Evolutionary conservation across 2,888 invertebrate genomes (phyloP).

Genomic region (Tuberolachnus salignus): DNA sequence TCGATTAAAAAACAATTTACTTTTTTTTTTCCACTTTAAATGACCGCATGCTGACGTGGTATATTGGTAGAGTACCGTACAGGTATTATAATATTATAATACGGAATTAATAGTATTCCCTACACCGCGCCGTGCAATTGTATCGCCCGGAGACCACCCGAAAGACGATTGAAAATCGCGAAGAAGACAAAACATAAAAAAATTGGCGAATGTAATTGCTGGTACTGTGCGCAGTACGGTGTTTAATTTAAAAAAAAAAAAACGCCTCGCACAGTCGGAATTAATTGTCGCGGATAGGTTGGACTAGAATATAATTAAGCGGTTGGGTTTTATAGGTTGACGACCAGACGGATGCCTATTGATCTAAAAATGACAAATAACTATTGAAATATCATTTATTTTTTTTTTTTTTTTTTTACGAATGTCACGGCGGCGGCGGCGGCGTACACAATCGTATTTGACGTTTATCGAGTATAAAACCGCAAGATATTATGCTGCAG

Average conservation of each 20-base stretch:
- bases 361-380: slow-evolving; percentile 11
- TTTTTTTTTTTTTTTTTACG: too few relatives aligned
- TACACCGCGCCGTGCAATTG: not conserved
- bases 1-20: not conserved
- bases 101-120: too few relatives aligned
- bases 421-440: too few relatives aligned
- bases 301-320: too few relatives aligned
- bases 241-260: slow-evolving; percentile 17
- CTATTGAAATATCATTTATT: slow-evolving; percentile 7
- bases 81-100: too few relatives aligned
- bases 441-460: too few relatives aligned
- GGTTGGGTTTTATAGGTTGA: not conserved
- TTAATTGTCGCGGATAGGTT: slow-evolving; percentile 10
- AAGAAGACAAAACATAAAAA: slow-evolving; percentile 20
- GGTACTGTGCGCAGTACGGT: not conserved
- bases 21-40: too few relatives aligned
- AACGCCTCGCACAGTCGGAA: slow-evolving; percentile 45
- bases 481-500: too few relatives aligned
- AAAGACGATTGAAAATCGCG: slow-evolving; percentile 26
- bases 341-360: not conserved
- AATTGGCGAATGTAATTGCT: slow-evolving; percentile 7
- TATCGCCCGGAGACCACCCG: slow-evolving; percentile 38
- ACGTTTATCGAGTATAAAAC: too few relatives aligned
- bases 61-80: not conserved
- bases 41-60: slow-evolving; percentile 36